Percentiles rank a stretch among this genome's conserved stretches.
These are phyloP conservation scores for Coecobrya sp. DNA, from an alignment of 2,888 invertebrate species.

Conservation along the genomic window DNA sequence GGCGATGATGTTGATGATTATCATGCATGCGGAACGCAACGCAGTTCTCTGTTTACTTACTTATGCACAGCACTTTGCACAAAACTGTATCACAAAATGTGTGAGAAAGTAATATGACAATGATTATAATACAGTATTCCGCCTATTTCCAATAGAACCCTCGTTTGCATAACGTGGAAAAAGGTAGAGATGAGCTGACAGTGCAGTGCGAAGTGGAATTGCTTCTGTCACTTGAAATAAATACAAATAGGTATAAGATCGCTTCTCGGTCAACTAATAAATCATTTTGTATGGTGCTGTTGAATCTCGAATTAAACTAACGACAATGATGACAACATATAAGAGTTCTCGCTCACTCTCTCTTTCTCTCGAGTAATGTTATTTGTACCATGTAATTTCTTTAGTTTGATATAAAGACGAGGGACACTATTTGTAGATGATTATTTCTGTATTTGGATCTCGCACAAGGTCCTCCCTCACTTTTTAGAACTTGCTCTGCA, in stretches of 20 bases:
- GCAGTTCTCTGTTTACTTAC: slow-evolving; percentile 45
- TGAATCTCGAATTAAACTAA: slow-evolving; percentile 66
- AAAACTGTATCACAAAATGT: slow-evolving; percentile 28
- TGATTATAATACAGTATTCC: slow-evolving; percentile 36
- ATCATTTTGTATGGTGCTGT: slow-evolving; percentile 73
- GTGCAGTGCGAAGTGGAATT: background rate
- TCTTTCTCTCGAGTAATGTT: background rate
- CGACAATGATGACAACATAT: slow-evolving; percentile 39
- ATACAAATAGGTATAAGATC: slow-evolving; percentile 13
- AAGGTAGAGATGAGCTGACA: slow-evolving; percentile 25
- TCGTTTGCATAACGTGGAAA: slow-evolving; percentile 60
- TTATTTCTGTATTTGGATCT: slow-evolving; percentile 76
- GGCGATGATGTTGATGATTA: slow-evolving; percentile 48
- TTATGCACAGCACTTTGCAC: slow-evolving; percentile 64
- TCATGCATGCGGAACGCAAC: slow-evolving; percentile 53
- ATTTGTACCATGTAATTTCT: slow-evolving; percentile 40
- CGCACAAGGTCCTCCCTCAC: slow-evolving; percentile 65
- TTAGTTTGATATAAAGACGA: slow-evolving; percentile 45
- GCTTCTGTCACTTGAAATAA: slow-evolving; percentile 56
- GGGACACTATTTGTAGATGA: slow-evolving; percentile 77
- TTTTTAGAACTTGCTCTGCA: slow-evolving; percentile 25
- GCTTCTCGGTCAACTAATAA: slow-evolving; percentile 66
- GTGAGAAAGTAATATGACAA: slow-evolving; percentile 28
- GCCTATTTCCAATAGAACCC: background rate
- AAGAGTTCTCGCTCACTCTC: background rate